Evolutionary conservation across 2,888 invertebrate species (phyloP).

Genomic region (Leptarthrus brevirostris): DNA sequence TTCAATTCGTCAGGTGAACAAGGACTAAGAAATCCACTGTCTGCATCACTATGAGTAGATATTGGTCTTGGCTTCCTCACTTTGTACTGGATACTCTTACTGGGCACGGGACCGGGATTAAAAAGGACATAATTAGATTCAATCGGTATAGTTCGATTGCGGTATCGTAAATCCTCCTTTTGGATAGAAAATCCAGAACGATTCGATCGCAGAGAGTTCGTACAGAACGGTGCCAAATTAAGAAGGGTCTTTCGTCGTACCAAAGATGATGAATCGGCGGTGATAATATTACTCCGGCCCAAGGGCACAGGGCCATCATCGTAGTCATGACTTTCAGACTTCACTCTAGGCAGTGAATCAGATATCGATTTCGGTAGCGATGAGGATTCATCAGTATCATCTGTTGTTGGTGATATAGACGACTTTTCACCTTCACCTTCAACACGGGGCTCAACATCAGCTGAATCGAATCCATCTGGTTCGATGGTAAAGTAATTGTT

Average conservation of each 20-base stretch:
- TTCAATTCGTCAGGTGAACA: slow-evolving; percentile 71
- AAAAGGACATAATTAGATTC: slow-evolving; percentile 66
- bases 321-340: background rate
- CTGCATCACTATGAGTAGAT: slow-evolving; percentile 71
- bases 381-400: background rate
- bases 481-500: slow-evolving; percentile 66
- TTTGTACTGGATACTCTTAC: slow-evolving; percentile 65
- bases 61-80: slow-evolving; percentile 64
- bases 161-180: slow-evolving; percentile 57
- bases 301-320: slow-evolving; percentile 10
- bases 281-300: background rate
- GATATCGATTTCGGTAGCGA: slow-evolving; percentile 56
- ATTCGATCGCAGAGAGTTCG: slow-evolving; percentile 56
- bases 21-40: slow-evolving; percentile 74
- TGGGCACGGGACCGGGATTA: slow-evolving; percentile 66
- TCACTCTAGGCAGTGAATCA: slow-evolving; percentile 19
- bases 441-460: background rate
- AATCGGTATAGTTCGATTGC: slow-evolving; percentile 64
- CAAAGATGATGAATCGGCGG: slow-evolving; percentile 27
- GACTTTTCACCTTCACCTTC: background rate
- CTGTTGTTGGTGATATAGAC: background rate
- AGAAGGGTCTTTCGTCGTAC: slow-evolving; percentile 58
- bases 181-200: slow-evolving; percentile 48
- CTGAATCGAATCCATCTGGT: slow-evolving; percentile 60
- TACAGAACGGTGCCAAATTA: slow-evolving; percentile 63